Evolutionary conservation across 2,797 vertebrate genomes (phyloP).

Genomic region (Varecia variegata): DNA sequence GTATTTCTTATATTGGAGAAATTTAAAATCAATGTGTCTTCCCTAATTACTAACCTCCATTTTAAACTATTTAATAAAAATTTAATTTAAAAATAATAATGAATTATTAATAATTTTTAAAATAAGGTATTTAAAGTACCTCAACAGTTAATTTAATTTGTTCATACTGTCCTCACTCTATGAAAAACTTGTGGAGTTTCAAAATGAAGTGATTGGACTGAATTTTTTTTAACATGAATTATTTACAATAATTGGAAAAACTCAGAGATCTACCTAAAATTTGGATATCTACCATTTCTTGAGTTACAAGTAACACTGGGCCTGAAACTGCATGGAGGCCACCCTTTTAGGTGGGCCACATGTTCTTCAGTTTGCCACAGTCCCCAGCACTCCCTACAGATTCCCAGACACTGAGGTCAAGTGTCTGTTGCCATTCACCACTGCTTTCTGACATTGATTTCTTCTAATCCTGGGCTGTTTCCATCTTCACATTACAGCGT

Average conservation of each 20-base stretch:
- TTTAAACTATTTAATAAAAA: neutral
- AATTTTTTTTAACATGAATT: neutral
- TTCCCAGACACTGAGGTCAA: neutral
- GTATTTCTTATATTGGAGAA: neutral
- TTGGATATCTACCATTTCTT: neutral
- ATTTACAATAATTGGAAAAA: neutral
- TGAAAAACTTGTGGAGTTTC: neutral
- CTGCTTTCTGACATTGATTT: neutral
- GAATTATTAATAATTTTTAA: neutral
- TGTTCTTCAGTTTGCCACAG: neutral
- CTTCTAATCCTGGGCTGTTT: neutral
- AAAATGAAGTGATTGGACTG: neutral
- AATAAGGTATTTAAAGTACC: neutral
- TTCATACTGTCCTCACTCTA: neutral
- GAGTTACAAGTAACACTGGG: neutral
- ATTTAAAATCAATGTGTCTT: neutral
- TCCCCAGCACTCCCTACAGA: neutral
- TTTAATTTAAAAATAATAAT: neutral
- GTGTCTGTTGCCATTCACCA: neutral
- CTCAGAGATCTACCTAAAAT: neutral
- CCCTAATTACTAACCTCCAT: neutral
- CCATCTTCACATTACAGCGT: neutral
- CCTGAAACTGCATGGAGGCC: rapidly evolving
- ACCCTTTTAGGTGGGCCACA: no score
- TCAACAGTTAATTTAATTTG: neutral